Base-by-base conservation (phyloP, 2,888 invertebrate species). In the Neuroscelio doddi region DNA sequence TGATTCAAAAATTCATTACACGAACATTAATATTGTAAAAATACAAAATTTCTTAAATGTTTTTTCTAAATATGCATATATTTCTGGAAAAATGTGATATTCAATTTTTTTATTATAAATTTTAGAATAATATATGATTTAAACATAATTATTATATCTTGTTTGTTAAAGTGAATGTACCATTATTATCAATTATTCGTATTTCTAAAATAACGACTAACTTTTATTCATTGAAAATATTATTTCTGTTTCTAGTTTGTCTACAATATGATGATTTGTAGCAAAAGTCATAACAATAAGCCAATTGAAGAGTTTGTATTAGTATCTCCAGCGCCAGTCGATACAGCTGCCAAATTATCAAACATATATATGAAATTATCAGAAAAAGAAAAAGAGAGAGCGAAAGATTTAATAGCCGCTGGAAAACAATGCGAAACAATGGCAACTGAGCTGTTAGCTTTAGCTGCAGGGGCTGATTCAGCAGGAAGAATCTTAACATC, bases 271-370 rank as follows among this genome's bases (percentile, higher is more conserved):
- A 99, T 99, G 97, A 93, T 97, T 29, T 96, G 97, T 85, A 96
- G 97, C 16, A 97, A 97, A 85, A 95, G 94, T 86, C 90, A 96
- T 86, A 93, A 96, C 80, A 97, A 98, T 85, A 93, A 94, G 78
- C 97, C 98, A 0, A 95, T 99, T 67, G 95, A 97, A 82, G 98
- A 99, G 84, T 99, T 99, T 84, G 93, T 99, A 17, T 87, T 99
- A 59, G 95, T 97, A n/a, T 98, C 98, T 0, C 97, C 97, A n/a
- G 98, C 98, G 1, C 98, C 98, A 0, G 97, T 98, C 21, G 98
- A 99, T 83, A 96, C 98, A 9, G 98, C 99, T 14, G 98, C 98
- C 56, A 99, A 99, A 86, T 87, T 99, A 70, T 97, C 98, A 0
- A 95, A 95, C 80, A 95, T 96, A 76, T 92, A 95, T 77, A 92